Conservation (phyloP, 2,888 invertebrate species). For the Rhimphoctona megacephalus region DNA sequence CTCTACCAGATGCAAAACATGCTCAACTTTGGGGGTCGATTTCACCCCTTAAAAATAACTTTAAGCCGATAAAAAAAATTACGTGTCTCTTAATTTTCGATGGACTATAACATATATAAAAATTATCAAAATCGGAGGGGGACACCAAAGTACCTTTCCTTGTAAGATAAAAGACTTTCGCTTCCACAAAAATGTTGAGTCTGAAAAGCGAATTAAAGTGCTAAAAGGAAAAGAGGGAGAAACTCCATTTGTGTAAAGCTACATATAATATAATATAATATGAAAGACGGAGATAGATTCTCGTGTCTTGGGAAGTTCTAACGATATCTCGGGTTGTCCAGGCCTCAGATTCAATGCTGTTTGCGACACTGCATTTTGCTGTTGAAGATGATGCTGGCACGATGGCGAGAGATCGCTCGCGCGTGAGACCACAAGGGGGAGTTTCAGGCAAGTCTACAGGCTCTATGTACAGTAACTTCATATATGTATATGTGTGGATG, state of each 20-base stretch:
- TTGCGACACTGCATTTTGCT: constrained; percentile 29
- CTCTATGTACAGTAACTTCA: constrained; percentile 13
- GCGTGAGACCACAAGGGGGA: constrained; percentile 51
- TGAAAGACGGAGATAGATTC: constrained; percentile 7
- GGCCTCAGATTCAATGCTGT: constrained; percentile 2
- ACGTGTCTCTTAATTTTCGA: too few species aligned
- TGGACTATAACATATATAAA: too few species aligned
- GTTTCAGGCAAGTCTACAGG: constrained; percentile 25
- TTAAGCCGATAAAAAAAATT: too few species aligned
- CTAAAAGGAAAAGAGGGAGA: neutral
- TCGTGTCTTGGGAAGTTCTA: neutral
- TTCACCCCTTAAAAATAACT: too few species aligned
- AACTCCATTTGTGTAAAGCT: neutral
- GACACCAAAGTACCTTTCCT: too few species aligned
- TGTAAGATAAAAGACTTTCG: constrained; percentile 19
- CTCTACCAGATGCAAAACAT: too few species aligned
- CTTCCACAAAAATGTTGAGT: neutral
- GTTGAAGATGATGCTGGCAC: constrained; percentile 18
- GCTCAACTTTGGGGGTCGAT: too few species aligned
- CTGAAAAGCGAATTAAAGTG: neutral
- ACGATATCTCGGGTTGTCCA: constrained; percentile 18
- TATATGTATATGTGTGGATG: neutral
- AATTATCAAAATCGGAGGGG: too few species aligned
- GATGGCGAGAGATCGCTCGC: constrained; percentile 40
- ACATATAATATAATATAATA: too few species aligned